Base-by-base conservation (phyloP, 2,113 vertebrate genomes). In the Eurypyga helias region DNA sequence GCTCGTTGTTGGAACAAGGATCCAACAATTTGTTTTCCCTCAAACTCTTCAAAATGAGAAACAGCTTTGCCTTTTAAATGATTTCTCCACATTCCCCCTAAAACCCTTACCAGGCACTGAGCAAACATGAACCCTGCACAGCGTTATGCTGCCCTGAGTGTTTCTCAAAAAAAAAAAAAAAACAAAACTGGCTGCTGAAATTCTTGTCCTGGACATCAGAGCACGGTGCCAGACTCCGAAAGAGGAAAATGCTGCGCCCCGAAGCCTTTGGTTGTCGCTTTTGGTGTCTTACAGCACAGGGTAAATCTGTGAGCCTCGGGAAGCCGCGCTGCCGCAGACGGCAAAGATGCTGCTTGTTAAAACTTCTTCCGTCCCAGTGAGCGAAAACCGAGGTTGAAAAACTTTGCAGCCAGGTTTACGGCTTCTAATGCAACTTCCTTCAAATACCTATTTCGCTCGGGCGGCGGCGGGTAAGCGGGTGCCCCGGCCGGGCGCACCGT, bases 101-200 rank as follows among this genome's bases (percentile, higher is more conserved):
- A 79, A 88, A 76, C 61, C 13, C 17, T 57, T 43, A 33, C 2
- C 8, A 57, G 20, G 8, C 72, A 33, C 36, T 31, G 38, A 73
- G 23, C 23, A 73, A 73, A 61, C 29, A 10, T 8, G 3, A 55
- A n/a, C 5, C 7, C 17, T 41, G 38, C 5, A 51, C 26, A 45
- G 57, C 0, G 1, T 34, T 66, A 1, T 21, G 20, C 13, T 62
- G 6, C 19, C 36, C 64, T 57, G 51, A n/a, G 11, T 3, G 33
- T 52, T 61, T 51, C 48, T 69, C 10, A 14, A 41, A 25, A 54
- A 83, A n/a, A n/a, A n/a, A n/a, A n/a, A n/a, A n/a, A n/a, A n/a
- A n/a, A n/a, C n/a, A n/a, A n/a, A 41, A 38, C 4, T 38, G 58
- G 7, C 71, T 80, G 16, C 38, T 55, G 29, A 45, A 51, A 3